Evolutionary conservation across 2,113 vertebrate genomes (phyloP), one percentile per base, ranked within the genome.

Genomic region (Pterophyllum scalare): DNA sequence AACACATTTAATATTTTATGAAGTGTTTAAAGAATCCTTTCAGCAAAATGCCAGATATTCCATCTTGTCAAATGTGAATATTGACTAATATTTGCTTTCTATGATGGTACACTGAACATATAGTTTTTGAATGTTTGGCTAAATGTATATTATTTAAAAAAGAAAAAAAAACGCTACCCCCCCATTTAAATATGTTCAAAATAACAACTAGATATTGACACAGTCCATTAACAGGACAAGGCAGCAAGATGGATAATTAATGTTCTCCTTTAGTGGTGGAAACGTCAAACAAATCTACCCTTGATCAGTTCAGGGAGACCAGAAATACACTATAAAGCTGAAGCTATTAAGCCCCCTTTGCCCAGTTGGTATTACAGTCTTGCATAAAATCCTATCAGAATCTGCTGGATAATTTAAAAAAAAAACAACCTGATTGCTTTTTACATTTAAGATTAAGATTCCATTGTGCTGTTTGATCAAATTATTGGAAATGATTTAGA

Each of bases 171-270:
- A 3, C 28, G 3, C 26, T 3, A 2, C 26, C 26, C 26, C 26
- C 28, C 28, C 28, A 70, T 28, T 28, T 70, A 70, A 70, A 52
- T 52, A 70, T 70, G 65, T 52, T 70, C 65, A 70, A 70, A 14
- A 31, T 70, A 52, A 72, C 65, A 52, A n/a, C 65, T 72, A 52
- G 15, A 17, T 52, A 19, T 52, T 52, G 2, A 19, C 46, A 49
- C 7, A 17, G 46, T 17, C 46, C 15, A 19, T 52, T 52, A 7
- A 52, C 5, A 7, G 17, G 15, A 52, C 46, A 52, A 52, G 49
- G 17, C 43, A 72, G 17, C 11, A 52, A 52, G 43, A 72, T 72
- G 67, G 46, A 52, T 72, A 52, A 20, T 54, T 14, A 52, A 52
- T n/a, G 17, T 19, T 31, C 43, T 72, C 10, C 19, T 52, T 72